A percentile compares a stretch with the other conserved stretches of the same genome.
Evolutionary conservation across 2,113 vertebrate species (phyloP).

Genomic region (Ammodytes marinus): DNA sequence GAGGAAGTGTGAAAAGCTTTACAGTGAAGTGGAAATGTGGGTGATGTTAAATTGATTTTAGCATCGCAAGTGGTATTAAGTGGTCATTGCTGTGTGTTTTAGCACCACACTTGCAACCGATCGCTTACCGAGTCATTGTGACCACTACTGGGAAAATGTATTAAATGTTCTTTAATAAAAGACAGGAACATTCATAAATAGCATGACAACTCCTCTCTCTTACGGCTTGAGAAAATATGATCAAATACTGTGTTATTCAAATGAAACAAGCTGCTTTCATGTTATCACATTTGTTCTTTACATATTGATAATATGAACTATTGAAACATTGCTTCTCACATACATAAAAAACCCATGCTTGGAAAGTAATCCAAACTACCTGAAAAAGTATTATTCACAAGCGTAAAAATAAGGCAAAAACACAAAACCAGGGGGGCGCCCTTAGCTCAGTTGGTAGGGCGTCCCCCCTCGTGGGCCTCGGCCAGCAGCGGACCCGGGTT

Average conservation of each 20-base stretch:
- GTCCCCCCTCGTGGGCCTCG: no score
- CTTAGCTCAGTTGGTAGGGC: no score
- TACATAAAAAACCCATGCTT: neutral
- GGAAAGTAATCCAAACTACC: constrained; percentile 7
- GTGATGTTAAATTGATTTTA: constrained; percentile 59
- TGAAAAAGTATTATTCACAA: constrained; percentile 10
- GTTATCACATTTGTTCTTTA: constrained; percentile 6
- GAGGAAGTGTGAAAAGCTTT: constrained; percentile 63
- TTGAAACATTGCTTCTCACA: constrained; percentile 7
- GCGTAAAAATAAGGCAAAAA: neutral
- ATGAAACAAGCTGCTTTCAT: neutral
- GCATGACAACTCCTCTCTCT: neutral
- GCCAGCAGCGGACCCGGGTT: no score
- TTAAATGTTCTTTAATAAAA: neutral
- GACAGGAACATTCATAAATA: neutral
- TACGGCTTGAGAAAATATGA: constrained; percentile 18
- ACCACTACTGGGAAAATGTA: neutral
- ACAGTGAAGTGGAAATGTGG: constrained; percentile 37
- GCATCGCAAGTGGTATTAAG: constrained; percentile 41
- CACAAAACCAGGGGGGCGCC: neutral
- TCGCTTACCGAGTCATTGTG: constrained; percentile 2
- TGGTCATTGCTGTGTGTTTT: constrained; percentile 45
- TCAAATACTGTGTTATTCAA: neutral
- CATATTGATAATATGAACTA: neutral
- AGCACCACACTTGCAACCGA: constrained; percentile 37